Base-by-base conservation (phyloP, 1,140 invertebrate species). In the Drosophila oshimai region DNA sequence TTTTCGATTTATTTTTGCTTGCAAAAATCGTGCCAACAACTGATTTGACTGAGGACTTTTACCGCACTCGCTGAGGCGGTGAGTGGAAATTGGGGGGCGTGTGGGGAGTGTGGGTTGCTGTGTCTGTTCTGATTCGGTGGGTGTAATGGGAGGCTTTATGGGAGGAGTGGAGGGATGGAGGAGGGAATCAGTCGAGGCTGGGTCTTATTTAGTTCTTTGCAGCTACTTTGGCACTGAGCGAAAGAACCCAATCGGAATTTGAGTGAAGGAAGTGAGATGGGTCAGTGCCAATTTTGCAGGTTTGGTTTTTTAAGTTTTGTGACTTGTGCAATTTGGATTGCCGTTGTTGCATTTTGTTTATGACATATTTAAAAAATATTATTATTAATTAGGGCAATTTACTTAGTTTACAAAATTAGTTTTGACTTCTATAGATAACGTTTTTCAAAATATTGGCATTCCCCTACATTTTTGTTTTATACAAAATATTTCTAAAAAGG, bases 41-140 rank as follows among this genome's bases (percentile, higher is more conserved):
- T 84, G 80, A 84, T 84, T 84, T 86, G 74, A 84, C 79, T 83
- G 70, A 84, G 45, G 64, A 65, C 75, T 80, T 74, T 50, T 73
- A 64, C 60, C 70, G 51, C 37, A 64, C 67, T 71, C 47, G 41
- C 39, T 34, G 47, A 26, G 42, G 20, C 29, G 39, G 51, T 45
- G 47, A 54, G 31, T 55, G 62, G 58, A 42, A 60, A 42, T 55
- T 42, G 37, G 36, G 26, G 15, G 58, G 13, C 24, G n/a, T n/a
- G n/a, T n/a, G n/a, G n/a, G 6, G 51, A 36, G 17, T 29, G 26
- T 41, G 36, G 49, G 41, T 28, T 18, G 34, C n/a, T n/a, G n/a
- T 26, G 51, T 26, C 18, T 33, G 58, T 15, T 58, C 34, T 42
- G 51, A 58, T 65, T 65, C n/a, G 58, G 37, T 60, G 26, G 53